These are phyloP conservation scores for Sylvietta virens DNA, from an alignment of 2,113 vertebrate species.

Conservation along the genomic window DNA sequence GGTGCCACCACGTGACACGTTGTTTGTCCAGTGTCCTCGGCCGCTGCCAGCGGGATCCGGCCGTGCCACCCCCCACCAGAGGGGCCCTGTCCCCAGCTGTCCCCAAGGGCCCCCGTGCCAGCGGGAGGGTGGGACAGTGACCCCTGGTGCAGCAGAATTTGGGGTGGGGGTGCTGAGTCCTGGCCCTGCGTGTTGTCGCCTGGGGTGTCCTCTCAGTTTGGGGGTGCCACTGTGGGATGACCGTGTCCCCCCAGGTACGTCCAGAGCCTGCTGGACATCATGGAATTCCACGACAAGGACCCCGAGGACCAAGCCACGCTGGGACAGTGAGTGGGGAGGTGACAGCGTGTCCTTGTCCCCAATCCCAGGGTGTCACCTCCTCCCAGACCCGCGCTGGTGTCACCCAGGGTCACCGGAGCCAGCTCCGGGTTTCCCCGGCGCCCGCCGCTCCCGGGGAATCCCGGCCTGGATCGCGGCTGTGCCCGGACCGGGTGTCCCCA, in stretches of 20 bases:
- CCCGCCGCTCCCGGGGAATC: not conserved
- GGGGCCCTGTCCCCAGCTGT: not conserved
- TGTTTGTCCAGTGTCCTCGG: constrained; percentile 17
- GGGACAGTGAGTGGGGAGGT: constrained; percentile 78
- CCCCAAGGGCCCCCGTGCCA: not conserved
- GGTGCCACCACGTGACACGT: constrained; percentile 6
- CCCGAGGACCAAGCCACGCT: constrained; percentile 84
- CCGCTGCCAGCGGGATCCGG: not conserved
- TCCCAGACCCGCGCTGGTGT: not conserved
- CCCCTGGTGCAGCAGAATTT: not conserved
- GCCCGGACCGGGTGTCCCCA: not conserved
- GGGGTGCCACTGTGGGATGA: not conserved
- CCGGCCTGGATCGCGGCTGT: fast-evolving
- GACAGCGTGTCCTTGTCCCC: not conserved
- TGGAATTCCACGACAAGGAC: constrained; percentile 87
- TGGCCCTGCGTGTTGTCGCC: fast-evolving
- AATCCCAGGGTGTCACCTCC: not conserved
- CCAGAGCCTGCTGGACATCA: constrained; percentile 93
- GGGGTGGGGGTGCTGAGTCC: not conserved
- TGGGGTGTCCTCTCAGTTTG: fast-evolving
- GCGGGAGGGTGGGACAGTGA: not conserved
- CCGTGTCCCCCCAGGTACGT: constrained; percentile 74
- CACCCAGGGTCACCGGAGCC: fast-evolving
- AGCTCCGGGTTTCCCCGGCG: not conserved
- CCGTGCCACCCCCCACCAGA: not conserved